Conservation (phyloP, 2,888 invertebrate genomes). For the Dione vanillae region DNA sequence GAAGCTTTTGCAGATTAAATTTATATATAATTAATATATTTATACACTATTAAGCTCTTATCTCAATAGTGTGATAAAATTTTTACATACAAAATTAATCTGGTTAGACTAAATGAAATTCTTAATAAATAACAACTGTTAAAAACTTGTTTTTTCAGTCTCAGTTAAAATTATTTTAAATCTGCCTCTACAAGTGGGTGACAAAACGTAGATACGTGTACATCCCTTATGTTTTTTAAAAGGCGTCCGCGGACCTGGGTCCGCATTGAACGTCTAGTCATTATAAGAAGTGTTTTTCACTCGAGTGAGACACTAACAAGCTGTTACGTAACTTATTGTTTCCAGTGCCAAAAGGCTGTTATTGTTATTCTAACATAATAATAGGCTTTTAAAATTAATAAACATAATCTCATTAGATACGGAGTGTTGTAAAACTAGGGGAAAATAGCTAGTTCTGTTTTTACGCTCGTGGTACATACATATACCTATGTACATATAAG, state of each 20-base stretch:
- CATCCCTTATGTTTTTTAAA: slow-evolving; percentile 20
- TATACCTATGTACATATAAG: no score
- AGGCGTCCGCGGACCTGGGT: slow-evolving; percentile 31
- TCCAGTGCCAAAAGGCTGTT: slow-evolving; percentile 41
- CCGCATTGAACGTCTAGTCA: slow-evolving; percentile 40
- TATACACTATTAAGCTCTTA: neutral
- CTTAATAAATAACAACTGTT: no score
- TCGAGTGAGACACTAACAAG: slow-evolving; percentile 46
- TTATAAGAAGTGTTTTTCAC: slow-evolving; percentile 44
- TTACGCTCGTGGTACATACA: neutral
- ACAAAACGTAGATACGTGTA: slow-evolving; percentile 23
- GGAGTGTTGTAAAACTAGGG: neutral
- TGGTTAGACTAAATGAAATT: no score
- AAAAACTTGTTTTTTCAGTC: no score
- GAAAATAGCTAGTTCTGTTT: neutral
- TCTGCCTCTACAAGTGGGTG: neutral
- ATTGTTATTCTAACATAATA: slow-evolving; percentile 27
- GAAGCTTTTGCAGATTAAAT: neutral
- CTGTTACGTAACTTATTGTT: slow-evolving; percentile 46
- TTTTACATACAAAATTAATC: no score
- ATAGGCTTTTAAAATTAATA: slow-evolving; percentile 22
- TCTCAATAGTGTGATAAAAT: neutral
- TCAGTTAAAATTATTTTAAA: neutral
- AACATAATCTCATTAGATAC: neutral
- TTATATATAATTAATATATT: neutral